Evolutionary conservation across 2,888 invertebrate species (phyloP).

Genomic region (Dasypolia templi): DNA sequence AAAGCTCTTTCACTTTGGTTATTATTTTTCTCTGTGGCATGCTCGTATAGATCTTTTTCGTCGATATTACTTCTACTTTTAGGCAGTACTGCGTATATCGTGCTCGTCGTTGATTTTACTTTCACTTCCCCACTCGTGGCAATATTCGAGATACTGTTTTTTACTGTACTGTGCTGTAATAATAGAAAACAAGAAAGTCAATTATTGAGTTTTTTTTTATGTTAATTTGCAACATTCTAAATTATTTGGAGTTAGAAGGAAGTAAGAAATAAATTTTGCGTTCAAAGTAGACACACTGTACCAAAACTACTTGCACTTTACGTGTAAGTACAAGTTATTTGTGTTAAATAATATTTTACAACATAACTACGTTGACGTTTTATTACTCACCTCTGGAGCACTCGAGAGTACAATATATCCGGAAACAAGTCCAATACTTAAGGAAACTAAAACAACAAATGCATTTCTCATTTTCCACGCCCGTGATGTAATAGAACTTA

Average conservation of each 20-base stretch:
- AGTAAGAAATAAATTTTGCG: neutral
- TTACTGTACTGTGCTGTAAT: slow-evolving; percentile 19
- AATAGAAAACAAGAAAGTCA: neutral
- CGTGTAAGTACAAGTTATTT: neutral
- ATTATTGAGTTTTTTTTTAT: neutral
- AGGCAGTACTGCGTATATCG: slow-evolving; percentile 32
- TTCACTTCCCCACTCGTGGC: neutral
- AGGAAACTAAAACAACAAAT: slow-evolving; percentile 76
- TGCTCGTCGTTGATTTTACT: neutral
- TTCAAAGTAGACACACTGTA: neutral
- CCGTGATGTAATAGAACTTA: slow-evolving; percentile 43
- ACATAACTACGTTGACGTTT: slow-evolving; percentile 30
- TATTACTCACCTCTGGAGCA: slow-evolving; percentile 76
- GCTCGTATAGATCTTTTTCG: slow-evolving; percentile 74
- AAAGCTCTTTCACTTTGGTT: slow-evolving; percentile 80
- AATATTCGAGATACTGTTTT: neutral
- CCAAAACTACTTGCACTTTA: slow-evolving; percentile 6
- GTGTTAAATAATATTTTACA: slow-evolving; percentile 36
- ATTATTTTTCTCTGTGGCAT: slow-evolving; percentile 69
- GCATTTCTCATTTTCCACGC: slow-evolving; percentile 76
- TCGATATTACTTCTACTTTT: slow-evolving; percentile 54
- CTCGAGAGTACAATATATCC: slow-evolving; percentile 77
- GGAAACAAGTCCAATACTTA: slow-evolving; percentile 75
- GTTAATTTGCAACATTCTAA: neutral
- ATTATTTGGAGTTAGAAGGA: neutral